phyloP scores from a whole-genome alignment of 2,113 vertebrate species.

The Strix aluco region DNA sequence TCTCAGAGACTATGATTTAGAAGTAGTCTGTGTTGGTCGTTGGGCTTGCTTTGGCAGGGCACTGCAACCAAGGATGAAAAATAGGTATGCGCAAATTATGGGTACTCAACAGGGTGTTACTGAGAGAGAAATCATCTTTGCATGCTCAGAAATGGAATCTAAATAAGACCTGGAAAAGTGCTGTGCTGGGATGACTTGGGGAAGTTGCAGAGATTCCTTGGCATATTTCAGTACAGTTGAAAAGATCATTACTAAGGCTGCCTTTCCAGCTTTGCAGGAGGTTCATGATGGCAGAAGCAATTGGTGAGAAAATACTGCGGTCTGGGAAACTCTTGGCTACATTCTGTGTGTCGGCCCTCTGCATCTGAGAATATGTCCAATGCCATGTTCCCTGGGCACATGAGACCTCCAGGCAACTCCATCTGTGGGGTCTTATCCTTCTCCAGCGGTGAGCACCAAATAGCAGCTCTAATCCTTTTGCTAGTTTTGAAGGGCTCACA shows the following conservation, averaged over 20 bases:
- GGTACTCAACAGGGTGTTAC: neutral
- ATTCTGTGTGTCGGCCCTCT: neutral
- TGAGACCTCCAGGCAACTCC: neutral
- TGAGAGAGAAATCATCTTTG: neutral
- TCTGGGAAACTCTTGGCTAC: neutral
- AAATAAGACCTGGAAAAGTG: neutral
- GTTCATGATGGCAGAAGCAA: neutral
- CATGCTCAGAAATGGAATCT: neutral
- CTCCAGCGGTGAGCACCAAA: neutral
- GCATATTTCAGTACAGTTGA: neutral
- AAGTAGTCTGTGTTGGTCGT: neutral
- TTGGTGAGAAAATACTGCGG: neutral
- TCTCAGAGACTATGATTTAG: neutral
- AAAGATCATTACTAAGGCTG: neutral
- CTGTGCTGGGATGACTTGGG: neutral
- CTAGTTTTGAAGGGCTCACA: neutral
- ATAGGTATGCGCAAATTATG: neutral
- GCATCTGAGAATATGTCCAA: neutral
- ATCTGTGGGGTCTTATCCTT: neutral
- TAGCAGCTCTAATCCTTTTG: neutral
- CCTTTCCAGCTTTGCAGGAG: neutral
- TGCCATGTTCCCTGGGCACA: neutral
- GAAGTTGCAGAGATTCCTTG: neutral
- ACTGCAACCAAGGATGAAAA: neutral
- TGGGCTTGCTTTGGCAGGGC: neutral